A percentile compares a stretch with the other conserved stretches of the same genome.
phyloP scores from a whole-genome alignment of 2,797 vertebrate species.

The Acomys russatus region DNA sequence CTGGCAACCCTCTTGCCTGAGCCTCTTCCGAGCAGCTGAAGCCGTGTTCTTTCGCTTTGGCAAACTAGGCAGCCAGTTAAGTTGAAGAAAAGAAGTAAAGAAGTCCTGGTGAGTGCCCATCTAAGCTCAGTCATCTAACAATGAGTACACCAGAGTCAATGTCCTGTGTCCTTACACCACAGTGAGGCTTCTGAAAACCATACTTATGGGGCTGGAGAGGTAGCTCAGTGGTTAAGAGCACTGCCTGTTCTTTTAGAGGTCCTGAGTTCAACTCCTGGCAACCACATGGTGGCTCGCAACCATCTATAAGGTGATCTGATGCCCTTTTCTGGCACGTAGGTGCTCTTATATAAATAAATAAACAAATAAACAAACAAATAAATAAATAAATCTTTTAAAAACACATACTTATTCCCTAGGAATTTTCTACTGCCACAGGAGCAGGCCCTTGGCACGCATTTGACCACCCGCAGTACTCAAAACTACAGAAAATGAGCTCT shows the following conservation, averaged over 20 bases:
- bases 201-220: too few species aligned
- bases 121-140: background rate
- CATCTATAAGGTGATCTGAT: too few species aligned
- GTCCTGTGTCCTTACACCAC: background rate
- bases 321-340: too few species aligned
- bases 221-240: too few species aligned
- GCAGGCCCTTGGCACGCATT: background rate
- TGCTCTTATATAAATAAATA: too few species aligned
- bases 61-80: background rate
- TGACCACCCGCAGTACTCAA: background rate
- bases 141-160: fast-evolving
- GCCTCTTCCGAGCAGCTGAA: background rate
- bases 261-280: too few species aligned
- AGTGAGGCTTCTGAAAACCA: background rate
- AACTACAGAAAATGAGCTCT: background rate
- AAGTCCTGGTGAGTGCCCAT: background rate
- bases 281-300: too few species aligned
- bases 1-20: background rate
- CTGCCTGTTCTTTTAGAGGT: too few species aligned
- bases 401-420: too few species aligned
- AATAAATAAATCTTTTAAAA: too few species aligned
- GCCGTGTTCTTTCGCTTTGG: background rate
- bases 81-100: background rate
- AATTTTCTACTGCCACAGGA: background rate
- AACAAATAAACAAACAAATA: too few species aligned